phyloP scores from a whole-genome alignment of 2,113 vertebrate genomes.

The Anseranas semipalmata region DNA sequence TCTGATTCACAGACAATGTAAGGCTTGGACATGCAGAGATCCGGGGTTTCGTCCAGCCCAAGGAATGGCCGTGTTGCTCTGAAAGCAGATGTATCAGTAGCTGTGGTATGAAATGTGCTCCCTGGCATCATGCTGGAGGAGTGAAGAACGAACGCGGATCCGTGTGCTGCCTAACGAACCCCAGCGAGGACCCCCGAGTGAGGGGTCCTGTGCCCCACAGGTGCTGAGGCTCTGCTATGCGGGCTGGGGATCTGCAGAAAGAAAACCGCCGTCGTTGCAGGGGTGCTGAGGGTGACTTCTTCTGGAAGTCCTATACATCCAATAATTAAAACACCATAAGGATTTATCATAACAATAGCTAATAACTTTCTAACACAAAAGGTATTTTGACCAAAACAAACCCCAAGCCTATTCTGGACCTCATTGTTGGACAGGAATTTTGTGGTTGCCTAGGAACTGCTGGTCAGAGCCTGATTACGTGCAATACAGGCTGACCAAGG shows the following conservation, averaged over 20 bases:
- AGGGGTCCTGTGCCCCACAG: not conserved
- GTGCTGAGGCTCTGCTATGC: not conserved
- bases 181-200: not conserved
- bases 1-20: no score
- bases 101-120: no score
- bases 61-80: no score
- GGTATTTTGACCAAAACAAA: slow-evolving; percentile 18
- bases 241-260: not conserved
- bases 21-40: no score
- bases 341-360: not conserved
- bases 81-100: no score
- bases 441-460: slow-evolving; percentile 63
- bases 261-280: rapidly evolving
- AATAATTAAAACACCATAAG: not conserved
- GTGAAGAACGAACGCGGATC: not conserved
- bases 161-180: rapidly evolving
- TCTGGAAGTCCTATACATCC: not conserved
- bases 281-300: not conserved
- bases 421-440: slow-evolving; percentile 9
- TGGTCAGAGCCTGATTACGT: not conserved
- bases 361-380: not conserved
- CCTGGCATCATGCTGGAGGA: not conserved
- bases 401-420: not conserved
- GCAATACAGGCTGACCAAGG: slow-evolving; percentile 15
- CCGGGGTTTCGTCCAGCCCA: no score